phyloP scores from a whole-genome alignment of 2,888 invertebrate species.

The Dynastes maya region DNA sequence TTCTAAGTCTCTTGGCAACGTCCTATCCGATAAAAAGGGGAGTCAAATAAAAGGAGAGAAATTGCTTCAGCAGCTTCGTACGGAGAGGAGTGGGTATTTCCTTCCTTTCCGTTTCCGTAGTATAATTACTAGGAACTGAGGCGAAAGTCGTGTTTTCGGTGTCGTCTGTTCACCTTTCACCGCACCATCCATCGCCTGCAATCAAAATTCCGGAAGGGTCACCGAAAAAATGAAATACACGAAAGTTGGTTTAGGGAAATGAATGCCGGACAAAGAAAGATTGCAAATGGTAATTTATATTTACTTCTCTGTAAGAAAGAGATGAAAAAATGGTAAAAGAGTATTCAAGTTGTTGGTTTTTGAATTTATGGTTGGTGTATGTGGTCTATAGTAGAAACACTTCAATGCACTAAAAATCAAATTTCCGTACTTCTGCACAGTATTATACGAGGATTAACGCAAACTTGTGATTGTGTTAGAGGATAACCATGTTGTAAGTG shows the following conservation, averaged over 20 bases:
- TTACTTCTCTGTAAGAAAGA: too few relatives aligned
- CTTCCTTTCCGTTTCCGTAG: conserved; percentile 16
- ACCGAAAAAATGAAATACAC: conserved; percentile 9
- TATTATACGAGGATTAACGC: too few relatives aligned
- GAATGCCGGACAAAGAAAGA: neutral
- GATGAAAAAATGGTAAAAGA: too few relatives aligned
- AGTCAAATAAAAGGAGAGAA: neutral
- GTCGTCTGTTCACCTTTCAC: conserved; percentile 53
- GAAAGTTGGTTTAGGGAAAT: neutral
- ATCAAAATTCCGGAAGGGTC: conserved; percentile 58
- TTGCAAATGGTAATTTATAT: too few relatives aligned
- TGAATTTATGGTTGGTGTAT: too few relatives aligned
- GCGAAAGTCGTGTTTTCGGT: conserved; percentile 30
- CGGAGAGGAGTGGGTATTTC: conserved; percentile 3
- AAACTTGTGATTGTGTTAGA: too few relatives aligned
- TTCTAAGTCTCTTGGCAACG: conserved; percentile 25
- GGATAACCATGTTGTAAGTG: too few relatives aligned
- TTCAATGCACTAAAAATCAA: too few relatives aligned
- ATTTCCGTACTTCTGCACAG: too few relatives aligned
- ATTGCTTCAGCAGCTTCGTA: conserved; percentile 5
- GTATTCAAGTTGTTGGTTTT: too few relatives aligned
- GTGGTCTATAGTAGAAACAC: too few relatives aligned
- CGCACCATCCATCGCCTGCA: conserved; percentile 54
- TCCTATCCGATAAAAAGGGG: conserved; percentile 24
- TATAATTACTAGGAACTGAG: conserved; percentile 20